Conservation (phyloP, 2,888 invertebrate species). For the Troides aeacus region DNA sequence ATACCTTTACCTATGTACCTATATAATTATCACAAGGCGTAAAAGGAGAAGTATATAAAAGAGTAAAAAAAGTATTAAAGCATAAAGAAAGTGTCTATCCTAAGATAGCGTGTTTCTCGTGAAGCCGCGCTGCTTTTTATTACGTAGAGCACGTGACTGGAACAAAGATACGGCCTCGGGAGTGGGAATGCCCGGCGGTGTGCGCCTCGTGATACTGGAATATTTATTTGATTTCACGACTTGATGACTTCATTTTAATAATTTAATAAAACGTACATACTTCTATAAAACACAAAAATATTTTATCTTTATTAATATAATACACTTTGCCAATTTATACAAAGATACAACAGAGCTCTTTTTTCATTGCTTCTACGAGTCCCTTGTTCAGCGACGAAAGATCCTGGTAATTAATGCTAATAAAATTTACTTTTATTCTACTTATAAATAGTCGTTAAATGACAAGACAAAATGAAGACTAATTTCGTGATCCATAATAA, state of each 20-base stretch:
- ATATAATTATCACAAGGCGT: conserved; percentile 60
- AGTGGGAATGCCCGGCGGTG: conserved; percentile 26
- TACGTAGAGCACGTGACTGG: conserved; percentile 65
- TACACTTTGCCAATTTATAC: too few species aligned
- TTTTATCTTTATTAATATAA: not conserved
- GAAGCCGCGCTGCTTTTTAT: conserved; percentile 61
- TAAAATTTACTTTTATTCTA: too few species aligned
- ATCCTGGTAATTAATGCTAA: too few species aligned
- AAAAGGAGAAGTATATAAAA: conserved; percentile 63
- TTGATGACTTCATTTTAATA: conserved; percentile 8
- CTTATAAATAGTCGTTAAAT: not conserved
- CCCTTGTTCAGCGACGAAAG: too few species aligned
- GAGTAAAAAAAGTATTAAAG: conserved; percentile 60
- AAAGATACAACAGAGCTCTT: too few species aligned
- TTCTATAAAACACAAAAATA: not conserved
- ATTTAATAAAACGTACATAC: not conserved
- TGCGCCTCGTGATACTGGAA: conserved; percentile 4
- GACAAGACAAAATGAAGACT: not conserved
- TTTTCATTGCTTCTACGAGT: too few species aligned
- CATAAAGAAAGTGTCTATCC: conserved; percentile 66
- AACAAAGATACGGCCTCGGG: conserved; percentile 51
- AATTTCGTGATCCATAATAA: not conserved
- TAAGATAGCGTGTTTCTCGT: conserved; percentile 57
- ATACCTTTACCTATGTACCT: conserved; percentile 27
- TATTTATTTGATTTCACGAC: conserved; percentile 17